phyloP scores from a whole-genome alignment of 37 sponge, comb jelly and placozoan species.

The Spongilla lacustris region DNA sequence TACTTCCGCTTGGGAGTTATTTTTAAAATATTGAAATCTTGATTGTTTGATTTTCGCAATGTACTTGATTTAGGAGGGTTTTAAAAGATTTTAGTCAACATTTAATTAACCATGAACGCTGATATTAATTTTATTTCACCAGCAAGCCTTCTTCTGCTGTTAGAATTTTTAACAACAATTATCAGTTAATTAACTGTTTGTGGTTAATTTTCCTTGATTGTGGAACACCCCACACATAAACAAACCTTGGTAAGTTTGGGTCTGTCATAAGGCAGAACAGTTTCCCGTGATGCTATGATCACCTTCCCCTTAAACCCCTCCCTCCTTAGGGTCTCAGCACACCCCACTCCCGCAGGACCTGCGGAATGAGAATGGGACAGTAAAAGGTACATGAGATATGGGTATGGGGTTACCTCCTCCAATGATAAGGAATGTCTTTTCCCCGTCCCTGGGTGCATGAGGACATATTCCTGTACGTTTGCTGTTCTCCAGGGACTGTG shows the following conservation, averaged over 20 bases:
- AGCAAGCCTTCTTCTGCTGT: too few relatives aligned
- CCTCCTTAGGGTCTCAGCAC: constrained; percentile 90
- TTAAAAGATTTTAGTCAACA: too few relatives aligned
- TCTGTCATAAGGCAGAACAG: constrained; percentile 86
- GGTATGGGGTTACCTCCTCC: constrained; percentile 72
- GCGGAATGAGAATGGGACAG: not conserved
- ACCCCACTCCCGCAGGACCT: constrained; percentile 82
- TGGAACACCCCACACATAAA: not conserved
- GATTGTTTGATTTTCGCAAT: too few relatives aligned
- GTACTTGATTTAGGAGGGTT: too few relatives aligned
- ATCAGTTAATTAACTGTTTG: too few relatives aligned
- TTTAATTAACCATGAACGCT: too few relatives aligned
- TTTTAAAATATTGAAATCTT: too few relatives aligned
- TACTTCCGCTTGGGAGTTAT: too few relatives aligned
- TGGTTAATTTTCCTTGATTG: too few relatives aligned
- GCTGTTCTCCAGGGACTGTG: constrained; percentile 23
- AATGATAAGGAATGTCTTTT: constrained; percentile 61
- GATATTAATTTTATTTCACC: too few relatives aligned
- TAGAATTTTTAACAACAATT: too few relatives aligned
- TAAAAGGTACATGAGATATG: not conserved
- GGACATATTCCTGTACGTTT: constrained; percentile 10
- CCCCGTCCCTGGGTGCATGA: constrained; percentile 17
- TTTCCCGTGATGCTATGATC: constrained; percentile 70
- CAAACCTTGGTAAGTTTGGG: constrained; percentile 89
- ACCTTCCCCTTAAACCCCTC: constrained; percentile 90